Evolutionary conservation across 1,140 invertebrate species (phyloP).

Genomic region (Hestina assimilis): DNA sequence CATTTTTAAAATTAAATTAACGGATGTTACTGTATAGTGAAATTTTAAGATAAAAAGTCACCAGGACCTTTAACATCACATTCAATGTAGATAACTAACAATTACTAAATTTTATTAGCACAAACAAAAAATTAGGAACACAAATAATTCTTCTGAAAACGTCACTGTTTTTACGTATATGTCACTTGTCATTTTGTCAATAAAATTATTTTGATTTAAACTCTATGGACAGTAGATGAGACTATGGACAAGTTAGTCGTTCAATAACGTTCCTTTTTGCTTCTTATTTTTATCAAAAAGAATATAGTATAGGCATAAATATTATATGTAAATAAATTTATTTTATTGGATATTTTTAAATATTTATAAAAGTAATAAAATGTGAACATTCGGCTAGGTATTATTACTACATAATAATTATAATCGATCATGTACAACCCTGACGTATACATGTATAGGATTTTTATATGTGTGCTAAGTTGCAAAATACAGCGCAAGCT

Average conservation of each 20-base stretch:
- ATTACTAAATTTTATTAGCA: constrained; percentile 44
- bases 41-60: constrained; percentile 24
- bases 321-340: background rate
- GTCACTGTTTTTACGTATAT: constrained; percentile 48
- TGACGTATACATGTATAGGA: background rate
- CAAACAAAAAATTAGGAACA: constrained; percentile 63
- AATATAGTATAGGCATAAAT: background rate
- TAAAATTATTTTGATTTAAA: background rate
- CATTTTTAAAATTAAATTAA: constrained; percentile 46
- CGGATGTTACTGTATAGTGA: constrained; percentile 3
- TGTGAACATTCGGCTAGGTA: no score
- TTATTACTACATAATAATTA: no score
- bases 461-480: constrained; percentile 14
- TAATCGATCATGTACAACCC: background rate
- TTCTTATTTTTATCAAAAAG: background rate
- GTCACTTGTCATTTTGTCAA: constrained; percentile 17
- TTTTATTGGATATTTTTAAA: background rate
- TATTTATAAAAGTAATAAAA: background rate
- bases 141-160: constrained; percentile 50
- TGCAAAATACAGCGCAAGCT: constrained; percentile 57
- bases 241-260: no score
- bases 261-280: background rate
- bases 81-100: constrained; percentile 52
- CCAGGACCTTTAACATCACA: constrained; percentile 48
- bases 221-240: constrained; percentile 9